These are phyloP conservation scores for Agrilus cyanescens DNA, from an alignment of 2,888 invertebrate genomes.

Conservation along the genomic window DNA sequence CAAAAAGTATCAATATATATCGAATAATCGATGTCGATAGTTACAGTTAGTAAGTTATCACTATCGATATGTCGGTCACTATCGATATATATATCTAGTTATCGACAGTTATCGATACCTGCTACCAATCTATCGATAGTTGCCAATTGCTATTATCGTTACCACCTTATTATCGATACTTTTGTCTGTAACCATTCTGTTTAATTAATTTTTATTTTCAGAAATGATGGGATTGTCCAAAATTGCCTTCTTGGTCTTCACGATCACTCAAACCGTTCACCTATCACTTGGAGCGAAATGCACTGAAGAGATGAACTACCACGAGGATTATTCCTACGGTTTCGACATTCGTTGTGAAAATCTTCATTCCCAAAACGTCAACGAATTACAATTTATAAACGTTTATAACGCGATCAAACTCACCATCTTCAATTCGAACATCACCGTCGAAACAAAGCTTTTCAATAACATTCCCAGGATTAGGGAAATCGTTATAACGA, in stretches of 20 bases:
- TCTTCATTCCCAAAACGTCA: constrained; percentile 14
- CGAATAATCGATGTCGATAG: no score
- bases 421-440: constrained; percentile 23
- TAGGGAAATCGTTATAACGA: constrained; percentile 22
- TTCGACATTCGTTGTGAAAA: constrained; percentile 28
- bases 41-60: no score
- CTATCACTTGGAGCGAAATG: constrained; percentile 17
- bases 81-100: no score
- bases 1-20: no score
- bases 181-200: not conserved
- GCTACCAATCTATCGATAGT: no score
- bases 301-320: constrained; percentile 27
- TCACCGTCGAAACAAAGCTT: constrained; percentile 18
- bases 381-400: constrained; percentile 23
- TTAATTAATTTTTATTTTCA: not conserved
- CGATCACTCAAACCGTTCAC: not conserved
- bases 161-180: not conserved
- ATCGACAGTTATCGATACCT: no score
- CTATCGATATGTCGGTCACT: no score
- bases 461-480: constrained; percentile 26
- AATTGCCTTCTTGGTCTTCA: constrained; percentile 1
- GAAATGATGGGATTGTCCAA: constrained; percentile 2
- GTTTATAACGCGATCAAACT: constrained; percentile 28
- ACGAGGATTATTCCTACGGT: constrained; percentile 27
- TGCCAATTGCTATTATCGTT: no score